These are phyloP conservation scores for Gymnocypris eckloni DNA, from an alignment of 2,797 vertebrate species.

Conservation along the genomic window DNA sequence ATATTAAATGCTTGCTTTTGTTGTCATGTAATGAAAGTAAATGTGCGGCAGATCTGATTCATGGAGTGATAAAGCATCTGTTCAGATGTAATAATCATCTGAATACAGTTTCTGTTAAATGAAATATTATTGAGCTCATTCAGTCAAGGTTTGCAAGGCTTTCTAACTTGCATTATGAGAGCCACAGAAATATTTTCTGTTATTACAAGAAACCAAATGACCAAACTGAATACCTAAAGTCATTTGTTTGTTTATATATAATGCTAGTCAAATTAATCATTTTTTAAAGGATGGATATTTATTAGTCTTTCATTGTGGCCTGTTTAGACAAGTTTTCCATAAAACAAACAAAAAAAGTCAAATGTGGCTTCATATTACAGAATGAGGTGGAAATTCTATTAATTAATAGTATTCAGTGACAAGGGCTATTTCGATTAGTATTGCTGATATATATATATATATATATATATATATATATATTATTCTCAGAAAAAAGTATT, in stretches of 20 bases:
- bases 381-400: not conserved
- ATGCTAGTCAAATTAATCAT: not conserved
- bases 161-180: not conserved
- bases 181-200: not conserved
- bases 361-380: not conserved
- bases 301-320: not conserved
- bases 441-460: not conserved
- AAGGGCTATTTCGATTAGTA: not conserved
- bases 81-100: not conserved
- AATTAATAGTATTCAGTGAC: not conserved
- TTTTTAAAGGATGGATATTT: not conserved
- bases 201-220: not conserved
- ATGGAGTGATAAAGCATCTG: slow-evolving; percentile 13
- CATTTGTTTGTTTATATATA: not conserved
- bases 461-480: too few relatives aligned
- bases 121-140: slow-evolving; percentile 9
- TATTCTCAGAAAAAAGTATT: too few relatives aligned
- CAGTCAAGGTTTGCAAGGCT: not conserved
- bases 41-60: not conserved
- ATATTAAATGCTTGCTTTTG: slow-evolving; percentile 22
- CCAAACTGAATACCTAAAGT: not conserved
- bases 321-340: not conserved
- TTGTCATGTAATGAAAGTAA: slow-evolving; percentile 3
- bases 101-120: not conserved
- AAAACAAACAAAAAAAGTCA: not conserved